Evolutionary conservation across 2,113 vertebrate species (phyloP), one percentile per base, ranked within the genome.

Genomic region (Syngnathus floridae): DNA sequence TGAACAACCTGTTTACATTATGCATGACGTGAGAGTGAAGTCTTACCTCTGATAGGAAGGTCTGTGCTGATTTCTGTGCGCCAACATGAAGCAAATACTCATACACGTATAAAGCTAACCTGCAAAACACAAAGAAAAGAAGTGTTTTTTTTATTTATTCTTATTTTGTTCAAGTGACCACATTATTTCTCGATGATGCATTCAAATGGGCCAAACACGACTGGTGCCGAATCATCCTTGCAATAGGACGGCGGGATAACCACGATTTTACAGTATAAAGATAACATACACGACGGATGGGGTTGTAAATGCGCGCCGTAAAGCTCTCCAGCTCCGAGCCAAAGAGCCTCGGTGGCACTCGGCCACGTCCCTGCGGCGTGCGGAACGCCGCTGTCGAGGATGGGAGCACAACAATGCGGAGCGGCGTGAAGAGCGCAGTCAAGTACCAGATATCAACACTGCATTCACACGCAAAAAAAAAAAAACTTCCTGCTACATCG

Each of bases 31-130:
- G 40, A 65, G 65, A 75, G 69, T 62, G 64, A 70, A 76, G 76
- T 86, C 91, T 92, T 88, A 95, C 93, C 93, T 95, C 93, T 51
- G 93, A 95, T 75, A 95, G 89, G 86, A 95, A 95, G 83, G 93
- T 95, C 92, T 95, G 93, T 86, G 93, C 93, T 4, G 93, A 94
- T 91, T 94, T 95, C 92, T 95, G 93, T 77, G 93, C 93, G 35
- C 93, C 93, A 40, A 94, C 90, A 67, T 95, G 93, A 59, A 95
- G 91, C 87, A 95, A 88, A 89, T 95, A 95, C 80, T 95, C 93
- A 3, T 95, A 94, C 45, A 95, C 93, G 37, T 95, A 95, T 82
- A 95, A 90, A 71, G 93, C 93, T 88, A 95, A 89, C 93, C 93
- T 95, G 85, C 9, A 88, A 87, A 70, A 78, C 67, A 86, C 40